These are phyloP conservation scores for Pyxicephalus adspersus DNA, from an alignment of 2,113 vertebrate genomes.

Conservation along the genomic window DNA sequence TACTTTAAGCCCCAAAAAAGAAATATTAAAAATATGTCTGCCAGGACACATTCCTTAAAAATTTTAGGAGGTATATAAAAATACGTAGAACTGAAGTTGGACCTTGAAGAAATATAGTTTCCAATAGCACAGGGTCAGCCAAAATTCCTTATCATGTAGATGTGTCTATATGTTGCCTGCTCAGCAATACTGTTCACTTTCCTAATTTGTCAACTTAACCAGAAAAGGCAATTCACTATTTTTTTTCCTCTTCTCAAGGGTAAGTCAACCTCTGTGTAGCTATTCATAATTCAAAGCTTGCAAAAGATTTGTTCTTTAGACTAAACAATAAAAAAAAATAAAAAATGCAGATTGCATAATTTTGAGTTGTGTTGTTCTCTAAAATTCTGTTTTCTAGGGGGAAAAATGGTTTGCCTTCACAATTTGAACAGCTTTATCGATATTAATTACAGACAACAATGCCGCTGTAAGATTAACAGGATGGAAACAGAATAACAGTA, in stretches of 20 bases:
- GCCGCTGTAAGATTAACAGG: slow-evolving; percentile 5
- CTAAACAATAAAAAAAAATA: not conserved
- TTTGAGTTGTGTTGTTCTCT: not conserved
- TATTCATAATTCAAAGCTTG: slow-evolving; percentile 26
- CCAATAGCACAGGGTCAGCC: slow-evolving; percentile 2
- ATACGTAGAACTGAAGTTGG: not conserved
- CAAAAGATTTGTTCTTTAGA: slow-evolving; percentile 8
- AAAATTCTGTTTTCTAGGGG: no score
- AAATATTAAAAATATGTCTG: no score
- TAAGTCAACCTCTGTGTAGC: slow-evolving; percentile 49
- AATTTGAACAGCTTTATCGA: slow-evolving; percentile 17
- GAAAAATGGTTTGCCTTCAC: not conserved
- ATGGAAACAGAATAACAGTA: not conserved
- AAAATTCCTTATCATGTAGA: rapidly evolving
- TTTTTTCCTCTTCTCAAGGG: slow-evolving; percentile 33
- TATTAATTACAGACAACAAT: slow-evolving; percentile 27
- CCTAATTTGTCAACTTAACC: slow-evolving; percentile 59
- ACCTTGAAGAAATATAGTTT: slow-evolving; percentile 54
- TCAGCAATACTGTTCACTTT: slow-evolving; percentile 62
- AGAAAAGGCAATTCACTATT: slow-evolving; percentile 52
- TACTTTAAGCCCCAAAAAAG: no score
- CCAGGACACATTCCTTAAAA: not conserved
- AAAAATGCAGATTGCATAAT: not conserved
- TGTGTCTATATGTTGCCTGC: slow-evolving; percentile 47
- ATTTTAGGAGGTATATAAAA: not conserved